Conservation (phyloP, 2,888 invertebrate genomes). For the Drosophila fulvimacula region DNA sequence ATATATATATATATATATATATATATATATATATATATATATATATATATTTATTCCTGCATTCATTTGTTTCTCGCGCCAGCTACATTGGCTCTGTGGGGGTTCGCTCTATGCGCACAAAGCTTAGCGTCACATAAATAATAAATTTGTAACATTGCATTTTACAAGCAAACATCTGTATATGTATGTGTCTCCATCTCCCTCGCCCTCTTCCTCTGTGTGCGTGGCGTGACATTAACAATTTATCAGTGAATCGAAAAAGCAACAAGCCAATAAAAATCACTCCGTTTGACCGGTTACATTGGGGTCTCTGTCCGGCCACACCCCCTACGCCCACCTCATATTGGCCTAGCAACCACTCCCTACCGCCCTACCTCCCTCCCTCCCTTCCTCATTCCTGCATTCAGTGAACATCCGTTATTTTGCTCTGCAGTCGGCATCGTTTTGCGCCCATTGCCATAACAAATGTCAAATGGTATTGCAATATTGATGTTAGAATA, state of each 20-base stretch:
- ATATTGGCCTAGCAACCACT: not conserved
- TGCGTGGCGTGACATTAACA: slow-evolving; percentile 70
- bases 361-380: not conserved
- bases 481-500: slow-evolving; percentile 75
- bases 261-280: slow-evolving; percentile 78
- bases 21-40: not conserved
- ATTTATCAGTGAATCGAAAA: slow-evolving; percentile 78
- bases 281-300: slow-evolving; percentile 79
- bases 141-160: slow-evolving; percentile 77
- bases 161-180: slow-evolving; percentile 45
- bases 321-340: slow-evolving; percentile 10
- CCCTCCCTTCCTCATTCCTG: too few species aligned
- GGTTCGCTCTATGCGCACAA: slow-evolving; percentile 48
- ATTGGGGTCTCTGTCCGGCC: slow-evolving; percentile 42
- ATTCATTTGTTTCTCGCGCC: slow-evolving; percentile 11
- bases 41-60: not conserved
- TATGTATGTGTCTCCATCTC: slow-evolving; percentile 26
- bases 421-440: slow-evolving; percentile 42
- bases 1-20: not conserved
- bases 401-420: slow-evolving; percentile 4
- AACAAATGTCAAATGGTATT: slow-evolving; percentile 69
- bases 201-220: slow-evolving; percentile 27
- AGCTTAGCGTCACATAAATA: slow-evolving; percentile 78
- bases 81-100: slow-evolving; percentile 9
- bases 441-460: slow-evolving; percentile 51